Evolutionary conservation across 2,113 vertebrate species (phyloP).

Genomic region (Eonycteris spelaea): DNA sequence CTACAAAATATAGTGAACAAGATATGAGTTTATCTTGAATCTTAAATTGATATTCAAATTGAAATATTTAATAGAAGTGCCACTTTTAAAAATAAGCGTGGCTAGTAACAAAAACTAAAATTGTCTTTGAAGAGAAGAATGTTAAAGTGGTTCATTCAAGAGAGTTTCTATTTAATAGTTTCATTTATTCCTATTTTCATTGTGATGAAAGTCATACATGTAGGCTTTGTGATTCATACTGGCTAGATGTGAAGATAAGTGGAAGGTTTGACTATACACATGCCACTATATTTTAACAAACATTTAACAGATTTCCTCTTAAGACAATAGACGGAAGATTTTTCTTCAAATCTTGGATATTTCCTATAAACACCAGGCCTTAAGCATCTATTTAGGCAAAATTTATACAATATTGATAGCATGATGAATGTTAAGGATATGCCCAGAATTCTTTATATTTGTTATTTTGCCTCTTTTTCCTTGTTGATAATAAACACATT

Average conservation of each 20-base stretch:
- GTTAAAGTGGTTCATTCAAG: not conserved
- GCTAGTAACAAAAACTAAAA: not conserved
- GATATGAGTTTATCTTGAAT: not conserved
- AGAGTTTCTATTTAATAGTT: not conserved
- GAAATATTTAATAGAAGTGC: not conserved
- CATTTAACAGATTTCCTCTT: not conserved
- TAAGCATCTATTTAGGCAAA: not conserved
- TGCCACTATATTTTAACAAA: not conserved
- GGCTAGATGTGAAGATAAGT: not conserved
- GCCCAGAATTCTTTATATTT: not conserved
- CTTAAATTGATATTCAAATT: constrained; percentile 36
- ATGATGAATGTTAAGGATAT: not conserved
- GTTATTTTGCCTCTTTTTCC: not conserved
- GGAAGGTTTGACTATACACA: not conserved
- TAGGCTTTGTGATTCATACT: not conserved
- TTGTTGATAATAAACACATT: not conserved
- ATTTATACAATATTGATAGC: not conserved
- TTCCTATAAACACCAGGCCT: not conserved
- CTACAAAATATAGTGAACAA: not conserved
- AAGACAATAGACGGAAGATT: not conserved
- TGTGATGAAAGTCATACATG: not conserved
- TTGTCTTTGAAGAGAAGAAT: not conserved
- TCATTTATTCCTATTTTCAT: not conserved
- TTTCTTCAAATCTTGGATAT: not conserved
- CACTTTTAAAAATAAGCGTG: not conserved